Evolutionary conservation across 2,797 vertebrate species (phyloP).

Genomic region (Sebastes matsubarae): DNA sequence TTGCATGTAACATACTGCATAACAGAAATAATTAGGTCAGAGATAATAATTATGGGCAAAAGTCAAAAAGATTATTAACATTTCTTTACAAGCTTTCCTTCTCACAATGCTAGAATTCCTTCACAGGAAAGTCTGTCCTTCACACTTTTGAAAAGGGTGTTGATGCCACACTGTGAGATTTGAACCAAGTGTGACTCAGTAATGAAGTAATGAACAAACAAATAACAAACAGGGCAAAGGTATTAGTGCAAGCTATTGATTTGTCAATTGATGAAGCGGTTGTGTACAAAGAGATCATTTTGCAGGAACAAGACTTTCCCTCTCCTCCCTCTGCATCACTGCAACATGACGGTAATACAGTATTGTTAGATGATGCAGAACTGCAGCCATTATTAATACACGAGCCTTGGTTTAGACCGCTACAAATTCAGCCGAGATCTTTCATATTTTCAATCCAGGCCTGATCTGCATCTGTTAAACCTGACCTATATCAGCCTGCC

Average conservation of each 20-base stretch:
- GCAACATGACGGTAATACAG: constrained; percentile 34
- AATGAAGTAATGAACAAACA: constrained; percentile 65
- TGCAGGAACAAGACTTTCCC: constrained; percentile 48
- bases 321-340: constrained; percentile 39
- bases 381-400: constrained; percentile 32
- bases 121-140: constrained; percentile 23
- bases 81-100: background rate
- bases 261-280: constrained; percentile 62
- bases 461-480: constrained; percentile 49
- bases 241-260: constrained; percentile 71
- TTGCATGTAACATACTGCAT: background rate
- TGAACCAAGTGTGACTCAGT: constrained; percentile 40
- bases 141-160: constrained; percentile 35
- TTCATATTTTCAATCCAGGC: background rate
- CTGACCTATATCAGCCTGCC: constrained; percentile 2
- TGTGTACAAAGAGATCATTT: constrained; percentile 68
- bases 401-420: background rate
- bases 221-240: constrained; percentile 64
- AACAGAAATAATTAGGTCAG: background rate
- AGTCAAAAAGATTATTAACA: background rate
- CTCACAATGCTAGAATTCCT: background rate
- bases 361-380: constrained; percentile 33
- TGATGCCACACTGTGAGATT: constrained; percentile 31
- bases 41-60: background rate
- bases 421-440: constrained; percentile 12